These are phyloP conservation scores for Willisornis vidua DNA, from an alignment of 2,113 vertebrate genomes.

Conservation along the genomic window DNA sequence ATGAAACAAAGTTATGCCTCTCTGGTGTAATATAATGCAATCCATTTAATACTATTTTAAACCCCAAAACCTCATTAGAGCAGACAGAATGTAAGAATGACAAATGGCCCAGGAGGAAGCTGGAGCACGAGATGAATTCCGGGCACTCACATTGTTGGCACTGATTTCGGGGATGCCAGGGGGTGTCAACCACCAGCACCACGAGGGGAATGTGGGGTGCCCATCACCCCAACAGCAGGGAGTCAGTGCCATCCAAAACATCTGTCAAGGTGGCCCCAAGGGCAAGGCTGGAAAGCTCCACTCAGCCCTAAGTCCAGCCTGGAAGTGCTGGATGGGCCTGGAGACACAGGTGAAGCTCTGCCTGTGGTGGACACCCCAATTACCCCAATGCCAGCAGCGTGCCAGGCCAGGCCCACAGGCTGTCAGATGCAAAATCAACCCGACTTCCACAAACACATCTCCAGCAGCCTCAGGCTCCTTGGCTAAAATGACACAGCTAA, in stretches of 20 bases:
- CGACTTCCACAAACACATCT: background rate
- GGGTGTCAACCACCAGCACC: background rate
- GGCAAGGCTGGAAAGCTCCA: background rate
- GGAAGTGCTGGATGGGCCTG: background rate
- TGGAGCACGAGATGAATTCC: background rate
- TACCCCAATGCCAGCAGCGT: accelerated
- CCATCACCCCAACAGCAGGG: accelerated
- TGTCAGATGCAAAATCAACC: background rate
- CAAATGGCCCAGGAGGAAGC: slow-evolving; percentile 13
- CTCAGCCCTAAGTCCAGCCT: background rate
- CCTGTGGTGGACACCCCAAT: background rate
- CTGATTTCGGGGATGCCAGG: accelerated
- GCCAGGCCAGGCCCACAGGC: background rate
- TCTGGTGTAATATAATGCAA: slow-evolving; percentile 67
- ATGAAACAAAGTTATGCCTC: slow-evolving; percentile 60
- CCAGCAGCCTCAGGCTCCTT: background rate
- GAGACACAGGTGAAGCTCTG: background rate
- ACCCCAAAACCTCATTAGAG: slow-evolving; percentile 62
- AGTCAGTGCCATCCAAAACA: accelerated
- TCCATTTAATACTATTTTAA: slow-evolving; percentile 71
- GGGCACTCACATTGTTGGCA: accelerated
- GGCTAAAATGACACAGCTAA: background rate
- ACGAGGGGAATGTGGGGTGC: background rate
- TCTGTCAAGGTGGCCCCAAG: background rate
- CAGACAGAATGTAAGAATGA: slow-evolving; percentile 39